Evolutionary conservation across 2,888 invertebrate genomes (phyloP), one percentile per base, ranked within the genome.

Genomic region (Bombyx huttoni): DNA sequence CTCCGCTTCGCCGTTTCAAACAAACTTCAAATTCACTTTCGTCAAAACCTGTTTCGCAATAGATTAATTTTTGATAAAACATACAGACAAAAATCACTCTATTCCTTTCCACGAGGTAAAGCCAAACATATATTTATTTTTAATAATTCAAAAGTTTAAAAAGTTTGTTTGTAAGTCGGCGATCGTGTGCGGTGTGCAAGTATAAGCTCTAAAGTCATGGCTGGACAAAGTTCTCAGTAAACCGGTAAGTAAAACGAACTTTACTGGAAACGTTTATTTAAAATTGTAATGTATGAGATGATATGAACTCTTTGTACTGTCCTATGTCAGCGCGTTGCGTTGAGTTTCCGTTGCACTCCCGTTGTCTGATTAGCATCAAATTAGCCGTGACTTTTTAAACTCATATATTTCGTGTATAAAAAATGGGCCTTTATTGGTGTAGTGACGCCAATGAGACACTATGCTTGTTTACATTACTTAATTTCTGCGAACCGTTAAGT

Each of bases 221-320:
- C 78, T 75, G 78, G 72, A 70, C 77, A 70, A 75, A 77, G 75
- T 77, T 73, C 76, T 73, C 73, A 67, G 67, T 83, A 81, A 86
- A 86, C 84, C 81, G 85, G 85, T 85, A 85, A 83, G 86, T 84
- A 68, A 78, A 79, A 81, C 74, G 70, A 67, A 76, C 70, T 69
- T 74, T 78, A 77, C 75, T 76, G 76, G 73, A 72, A 69, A 73
- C 52, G 51, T 62, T 66, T 72, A 61, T 69, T 71, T 66, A 62
- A 72, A 72, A 62, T 58, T 55, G 49, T 51, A 54, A 56, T 58
- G 58, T 55, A 53, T 53, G 49, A 55, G 53, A 51, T 51, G 49
- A 47, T 34, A 47, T 7, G 40, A 8, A 40, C 40, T 40, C 40
- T 40, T 40, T 40, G 40, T 40, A 10, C 9, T 40, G 8, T 8